Conservation (phyloP, 2,797 vertebrate species). For the Chromobotia macracanthus region DNA sequence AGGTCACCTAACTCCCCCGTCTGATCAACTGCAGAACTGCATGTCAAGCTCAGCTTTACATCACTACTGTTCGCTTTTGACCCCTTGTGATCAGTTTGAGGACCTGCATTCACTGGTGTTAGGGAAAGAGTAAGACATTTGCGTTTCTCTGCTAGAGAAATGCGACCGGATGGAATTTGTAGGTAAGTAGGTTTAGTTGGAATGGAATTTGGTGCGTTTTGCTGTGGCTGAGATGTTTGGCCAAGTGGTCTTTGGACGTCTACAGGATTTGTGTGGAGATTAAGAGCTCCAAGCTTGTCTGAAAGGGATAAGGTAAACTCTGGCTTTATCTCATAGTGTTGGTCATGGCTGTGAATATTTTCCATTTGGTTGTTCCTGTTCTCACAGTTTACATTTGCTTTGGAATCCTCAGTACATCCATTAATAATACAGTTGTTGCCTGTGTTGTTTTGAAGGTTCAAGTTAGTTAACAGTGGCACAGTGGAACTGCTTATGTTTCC, state of each 20-base stretch:
- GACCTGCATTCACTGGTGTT: slow-evolving; percentile 58
- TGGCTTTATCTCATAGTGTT: slow-evolving; percentile 38
- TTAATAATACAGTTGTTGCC: slow-evolving; percentile 23
- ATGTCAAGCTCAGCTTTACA: neutral
- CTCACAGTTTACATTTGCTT: slow-evolving; percentile 36
- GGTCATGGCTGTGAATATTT: slow-evolving; percentile 19
- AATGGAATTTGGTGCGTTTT: slow-evolving; percentile 42
- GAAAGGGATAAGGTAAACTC: slow-evolving; percentile 60
- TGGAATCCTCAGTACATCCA: slow-evolving; percentile 36
- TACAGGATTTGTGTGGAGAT: slow-evolving; percentile 52
- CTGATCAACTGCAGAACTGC: slow-evolving; percentile 39
- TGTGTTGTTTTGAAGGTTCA: slow-evolving; percentile 9
- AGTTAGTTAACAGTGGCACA: slow-evolving; percentile 15
- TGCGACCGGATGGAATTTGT: slow-evolving; percentile 62
- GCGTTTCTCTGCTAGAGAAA: slow-evolving; percentile 72
- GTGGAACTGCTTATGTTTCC: neutral
- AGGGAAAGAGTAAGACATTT: slow-evolving; percentile 75
- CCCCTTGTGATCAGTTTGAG: slow-evolving; percentile 40
- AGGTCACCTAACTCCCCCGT: slow-evolving; percentile 33
- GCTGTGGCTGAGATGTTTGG: neutral
- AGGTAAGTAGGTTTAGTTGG: slow-evolving; percentile 59
- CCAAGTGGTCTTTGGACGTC: slow-evolving; percentile 41
- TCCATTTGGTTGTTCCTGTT: slow-evolving; percentile 25
- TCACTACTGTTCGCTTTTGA: slow-evolving; percentile 16
- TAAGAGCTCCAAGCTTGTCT: slow-evolving; percentile 53